Evolutionary conservation across 2,797 vertebrate species (phyloP).

Genomic region (Poecilia picta): DNA sequence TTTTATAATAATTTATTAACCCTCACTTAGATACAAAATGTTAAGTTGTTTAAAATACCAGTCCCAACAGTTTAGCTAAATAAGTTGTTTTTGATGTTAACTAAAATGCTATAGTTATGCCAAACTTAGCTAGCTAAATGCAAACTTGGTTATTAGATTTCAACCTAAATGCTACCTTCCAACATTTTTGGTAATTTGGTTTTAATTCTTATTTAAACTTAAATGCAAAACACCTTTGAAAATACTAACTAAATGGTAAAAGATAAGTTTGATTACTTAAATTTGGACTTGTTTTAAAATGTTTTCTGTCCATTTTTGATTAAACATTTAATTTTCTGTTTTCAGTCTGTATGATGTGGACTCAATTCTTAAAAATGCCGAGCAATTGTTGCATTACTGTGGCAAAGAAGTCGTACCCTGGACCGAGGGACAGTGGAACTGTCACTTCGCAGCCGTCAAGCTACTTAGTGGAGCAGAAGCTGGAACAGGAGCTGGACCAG

Average conservation of each 20-base stretch:
- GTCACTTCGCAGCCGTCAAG: conserved; percentile 54
- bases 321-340: background rate
- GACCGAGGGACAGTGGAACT: conserved; percentile 46
- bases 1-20: background rate
- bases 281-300: background rate
- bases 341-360: background rate
- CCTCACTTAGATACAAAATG: background rate
- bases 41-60: background rate
- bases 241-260: background rate
- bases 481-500: conserved; percentile 66
- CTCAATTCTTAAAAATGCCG: conserved; percentile 7
- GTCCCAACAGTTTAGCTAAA: background rate
- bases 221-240: background rate
- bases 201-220: background rate
- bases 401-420: conserved; percentile 51
- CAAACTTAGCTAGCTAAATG: background rate
- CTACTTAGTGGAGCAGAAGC: conserved; percentile 41
- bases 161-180: background rate
- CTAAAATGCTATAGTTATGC: background rate
- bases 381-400: conserved; percentile 39
- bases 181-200: background rate
- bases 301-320: background rate
- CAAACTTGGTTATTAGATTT: background rate
- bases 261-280: background rate
- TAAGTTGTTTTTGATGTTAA: background rate